phyloP scores from a whole-genome alignment of 2,113 vertebrate genomes.

The Pimephales promelas region DNA sequence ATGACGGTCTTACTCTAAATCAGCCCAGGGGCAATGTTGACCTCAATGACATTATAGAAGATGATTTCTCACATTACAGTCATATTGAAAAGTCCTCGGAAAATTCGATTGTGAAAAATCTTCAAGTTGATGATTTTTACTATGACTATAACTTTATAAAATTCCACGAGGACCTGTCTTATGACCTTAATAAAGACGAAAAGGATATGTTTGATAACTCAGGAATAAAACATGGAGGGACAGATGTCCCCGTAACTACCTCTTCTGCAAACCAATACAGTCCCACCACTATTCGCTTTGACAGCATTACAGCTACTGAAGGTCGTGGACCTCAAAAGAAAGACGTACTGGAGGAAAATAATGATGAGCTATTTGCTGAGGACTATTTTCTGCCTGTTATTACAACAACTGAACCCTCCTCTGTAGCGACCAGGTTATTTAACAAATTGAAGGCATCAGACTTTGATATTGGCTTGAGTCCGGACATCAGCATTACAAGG shows the following conservation, averaged over 20 bases:
- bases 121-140: slow-evolving; percentile 93
- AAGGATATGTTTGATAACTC: slow-evolving; percentile 49
- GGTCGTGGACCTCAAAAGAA: not conserved
- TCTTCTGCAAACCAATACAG: slow-evolving; percentile 28
- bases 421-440: slow-evolving; percentile 49
- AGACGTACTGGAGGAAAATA: not conserved
- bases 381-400: slow-evolving; percentile 68
- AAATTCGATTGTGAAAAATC: slow-evolving; percentile 58
- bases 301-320: not conserved
- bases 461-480: slow-evolving; percentile 32
- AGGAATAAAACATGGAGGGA: slow-evolving; percentile 37
- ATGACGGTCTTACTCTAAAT: slow-evolving; percentile 45
- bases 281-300: not conserved
- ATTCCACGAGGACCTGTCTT: slow-evolving; percentile 91
- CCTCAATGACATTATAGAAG: slow-evolving; percentile 72
- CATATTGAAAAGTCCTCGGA: slow-evolving; percentile 66
- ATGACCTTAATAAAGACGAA: slow-evolving; percentile 69
- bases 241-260: not conserved
- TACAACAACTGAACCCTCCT: slow-evolving; percentile 36
- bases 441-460: slow-evolving; percentile 27
- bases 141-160: slow-evolving; percentile 98
- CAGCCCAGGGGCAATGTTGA: slow-evolving; percentile 60
- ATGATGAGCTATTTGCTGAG: slow-evolving; percentile 54
- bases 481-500: slow-evolving; percentile 34
- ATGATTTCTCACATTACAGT: slow-evolving; percentile 72